Evolutionary conservation across 2,888 invertebrate genomes (phyloP), one percentile per base, ranked within the genome.

Genomic region (Agrotis exclamationis): DNA sequence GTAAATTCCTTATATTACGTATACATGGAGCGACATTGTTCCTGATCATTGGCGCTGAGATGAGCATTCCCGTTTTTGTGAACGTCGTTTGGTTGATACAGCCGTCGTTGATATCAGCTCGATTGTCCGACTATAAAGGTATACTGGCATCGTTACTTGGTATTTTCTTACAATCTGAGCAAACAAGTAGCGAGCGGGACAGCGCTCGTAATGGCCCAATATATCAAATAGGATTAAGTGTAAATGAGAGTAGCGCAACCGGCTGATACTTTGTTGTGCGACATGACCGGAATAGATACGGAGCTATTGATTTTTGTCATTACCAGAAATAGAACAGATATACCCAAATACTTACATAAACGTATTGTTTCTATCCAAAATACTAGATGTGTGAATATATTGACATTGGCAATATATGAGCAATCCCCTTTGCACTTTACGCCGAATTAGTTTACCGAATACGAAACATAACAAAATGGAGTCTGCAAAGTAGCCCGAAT

Each of bases 161-260:
- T 89, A 91, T 92, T 93, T 93, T 93, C 93, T 93, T 92, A 93
- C 92, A 93, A 93, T 91, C 91, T 92, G 92, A 87, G 88, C 91
- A n/a, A n/a, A n/a, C n/a, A 85, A 90, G 90, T 86, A 88, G 86
- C 89, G 83, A 88, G 88, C 89, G 89, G 90, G 93, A 94, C 93
- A 92, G 90, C 91, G 89, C 89, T 91, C 91, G 90, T 95, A 94
- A 95, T 94, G 93, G 93, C 87, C 92, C 94, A 92, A 95, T 95
- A 94, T 94, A 94, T 95, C 95, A 95, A 94, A 94, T 88, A 90
- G 94, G 94, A 95, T 95, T 95, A 94, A 92, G 90, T 93, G 91
- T 92, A 94, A 94, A 95, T 93, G 93, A 93, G 94, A 92, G 90
- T 85, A 91, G 89, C 91, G 88, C 90, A 92, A 88, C 89, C 88